Evolutionary conservation across 2,888 invertebrate genomes (phyloP), one percentile per base, ranked within the genome.

Genomic region (Eupeodes luniger): DNA sequence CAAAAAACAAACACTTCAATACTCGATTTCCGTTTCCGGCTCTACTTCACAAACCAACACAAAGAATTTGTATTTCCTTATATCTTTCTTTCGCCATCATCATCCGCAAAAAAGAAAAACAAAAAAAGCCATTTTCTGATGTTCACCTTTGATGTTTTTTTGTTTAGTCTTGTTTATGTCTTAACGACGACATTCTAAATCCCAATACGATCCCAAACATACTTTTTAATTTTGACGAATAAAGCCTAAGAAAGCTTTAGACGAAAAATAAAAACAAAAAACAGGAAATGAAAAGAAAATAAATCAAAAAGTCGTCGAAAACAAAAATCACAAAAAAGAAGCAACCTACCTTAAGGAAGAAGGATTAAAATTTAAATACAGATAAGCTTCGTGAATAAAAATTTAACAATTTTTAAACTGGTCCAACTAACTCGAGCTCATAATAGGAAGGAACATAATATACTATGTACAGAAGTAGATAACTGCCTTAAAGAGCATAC

Each of bases 91-190:
- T 47, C 11, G n/a, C 11, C 47, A 27, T 27, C 49, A 47, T 51
- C 2, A 27, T 19, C 51, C 14, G 27, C 3, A 27, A 27, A 72
- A 64, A 77, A 74, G 16, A 67, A 83, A 87, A 80, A 72, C 83
- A 40, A 59, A 80, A 74, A 62, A 83, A 87, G 83, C 67, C 83
- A 67, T 83, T 61, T 80, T 77, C 80, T 36, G 27, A 27, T 27
- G 6, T 78, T 64, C 10, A 14, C n/a, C 36, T 61, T 61, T 61
- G 34, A 36, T 36, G 34, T 61, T 64, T 61, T 64, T 64, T 47
- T 64, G 1, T 64, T 64, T 27, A 47, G 44, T 59, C 34, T 66
- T 87, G 83, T 87, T 87, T 80, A 87, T 2, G 27, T 27, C 83
- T 69, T 55, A 83, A 75, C 27, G 27, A 75, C 70, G 70, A 79